Evolutionary conservation across 2,797 vertebrate genomes (phyloP).

Genomic region (Parauchenoglanis punctatus): DNA sequence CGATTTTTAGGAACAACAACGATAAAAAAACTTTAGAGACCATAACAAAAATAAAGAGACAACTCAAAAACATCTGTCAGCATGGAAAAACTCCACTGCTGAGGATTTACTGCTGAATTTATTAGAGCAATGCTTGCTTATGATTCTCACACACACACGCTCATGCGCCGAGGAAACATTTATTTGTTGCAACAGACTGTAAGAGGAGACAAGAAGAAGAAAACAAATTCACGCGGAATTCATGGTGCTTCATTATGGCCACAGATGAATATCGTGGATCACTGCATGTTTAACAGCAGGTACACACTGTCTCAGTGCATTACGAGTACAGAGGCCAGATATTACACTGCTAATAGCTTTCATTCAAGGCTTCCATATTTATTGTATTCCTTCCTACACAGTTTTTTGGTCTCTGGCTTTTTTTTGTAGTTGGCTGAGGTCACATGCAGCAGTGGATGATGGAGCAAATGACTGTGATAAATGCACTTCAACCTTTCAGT

Average conservation of each 20-base stretch:
- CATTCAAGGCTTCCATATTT: not conserved
- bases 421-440: no score
- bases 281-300: not conserved
- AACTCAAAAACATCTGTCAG: conserved; percentile 54
- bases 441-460: not conserved
- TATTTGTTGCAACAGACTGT: not conserved
- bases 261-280: not conserved
- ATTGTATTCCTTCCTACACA: not conserved
- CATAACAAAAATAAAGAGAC: conserved; percentile 37
- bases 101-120: conserved; percentile 53
- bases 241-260: not conserved
- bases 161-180: not conserved
- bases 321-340: not conserved
- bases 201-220: not conserved
- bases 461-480: not conserved
- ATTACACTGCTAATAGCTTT: not conserved
- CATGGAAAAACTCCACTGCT: conserved; percentile 36
- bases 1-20: conserved; percentile 57
- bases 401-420: not conserved
- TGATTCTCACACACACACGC: not conserved
- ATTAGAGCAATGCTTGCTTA: conserved; percentile 25
- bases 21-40: conserved; percentile 21
- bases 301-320: no score
- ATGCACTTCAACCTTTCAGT: not conserved
- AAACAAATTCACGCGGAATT: not conserved